Evolutionary conservation across 1,140 invertebrate genomes (phyloP).

Genomic region (Nautilus pompilius): DNA sequence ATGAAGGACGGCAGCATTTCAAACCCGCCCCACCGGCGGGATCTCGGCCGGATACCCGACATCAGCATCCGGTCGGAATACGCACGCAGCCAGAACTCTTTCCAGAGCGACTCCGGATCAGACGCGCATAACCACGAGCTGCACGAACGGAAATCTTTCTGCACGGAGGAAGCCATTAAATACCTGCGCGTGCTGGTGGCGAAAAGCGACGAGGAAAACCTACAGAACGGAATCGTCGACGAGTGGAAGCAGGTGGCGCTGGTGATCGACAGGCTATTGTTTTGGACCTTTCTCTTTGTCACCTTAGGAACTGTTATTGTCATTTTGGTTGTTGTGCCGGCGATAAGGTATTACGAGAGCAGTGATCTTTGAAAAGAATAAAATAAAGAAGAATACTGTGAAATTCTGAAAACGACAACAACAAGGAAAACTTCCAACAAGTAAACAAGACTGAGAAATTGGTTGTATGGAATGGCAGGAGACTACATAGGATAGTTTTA

Average conservation of each 20-base stretch:
- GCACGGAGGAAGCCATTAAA: conserved; percentile 26
- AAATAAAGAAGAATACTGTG: not conserved
- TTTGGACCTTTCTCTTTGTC: conserved; percentile 97
- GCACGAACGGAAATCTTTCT: conserved; percentile 13
- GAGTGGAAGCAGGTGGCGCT: conserved; percentile 99
- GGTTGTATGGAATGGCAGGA: no score
- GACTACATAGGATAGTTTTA: no score
- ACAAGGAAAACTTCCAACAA: no score
- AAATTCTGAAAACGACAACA: no score
- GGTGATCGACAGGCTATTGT: conserved; percentile 95
- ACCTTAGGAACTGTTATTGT: conserved; percentile 89
- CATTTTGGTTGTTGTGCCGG: conserved; percentile 94
- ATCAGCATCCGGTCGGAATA: conserved; percentile 4
- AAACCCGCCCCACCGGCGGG: not conserved
- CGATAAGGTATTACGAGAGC: not conserved
- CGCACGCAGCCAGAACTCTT: conserved; percentile 14
- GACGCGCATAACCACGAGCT: conserved; percentile 5
- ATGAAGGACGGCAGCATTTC: not conserved
- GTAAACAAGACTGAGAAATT: no score
- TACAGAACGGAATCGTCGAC: conserved; percentile 30
- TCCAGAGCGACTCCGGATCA: conserved; percentile 5
- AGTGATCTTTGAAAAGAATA: not conserved
- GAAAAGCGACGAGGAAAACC: conserved; percentile 28
- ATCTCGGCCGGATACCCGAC: not conserved
- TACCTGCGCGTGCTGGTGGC: conserved; percentile 27